Conservation (phyloP, 2,888 invertebrate genomes). For the Phytoseiulus persimilis region DNA sequence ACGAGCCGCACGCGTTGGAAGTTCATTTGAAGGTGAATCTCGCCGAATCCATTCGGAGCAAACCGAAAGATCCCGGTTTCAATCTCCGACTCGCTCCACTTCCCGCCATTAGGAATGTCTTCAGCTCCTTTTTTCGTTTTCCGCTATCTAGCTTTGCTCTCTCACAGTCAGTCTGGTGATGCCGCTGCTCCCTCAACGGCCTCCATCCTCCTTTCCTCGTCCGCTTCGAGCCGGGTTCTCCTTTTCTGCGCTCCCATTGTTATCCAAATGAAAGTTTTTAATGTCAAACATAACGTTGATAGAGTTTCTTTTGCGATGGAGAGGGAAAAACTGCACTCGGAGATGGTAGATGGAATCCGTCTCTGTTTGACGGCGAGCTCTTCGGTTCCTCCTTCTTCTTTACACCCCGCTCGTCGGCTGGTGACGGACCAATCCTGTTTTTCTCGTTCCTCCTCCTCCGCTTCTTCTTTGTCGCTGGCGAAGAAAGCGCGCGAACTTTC, state of each 20-base stretch:
- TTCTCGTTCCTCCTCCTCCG: not conserved
- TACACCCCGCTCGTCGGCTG: not conserved
- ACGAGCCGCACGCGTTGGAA: not conserved
- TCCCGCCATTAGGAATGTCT: not conserved
- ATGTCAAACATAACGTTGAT: slow-evolving; percentile 5
- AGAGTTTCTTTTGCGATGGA: not conserved
- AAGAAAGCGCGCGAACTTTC: not conserved
- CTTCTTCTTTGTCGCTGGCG: not conserved
- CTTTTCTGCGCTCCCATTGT: not conserved
- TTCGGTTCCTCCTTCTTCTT: not conserved
- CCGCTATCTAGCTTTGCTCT: not conserved
- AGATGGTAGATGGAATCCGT: not conserved
- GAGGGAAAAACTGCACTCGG: not conserved
- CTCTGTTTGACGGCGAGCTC: not conserved
- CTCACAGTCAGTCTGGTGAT: not conserved
- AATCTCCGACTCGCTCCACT: not conserved
- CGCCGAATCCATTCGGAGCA: not conserved
- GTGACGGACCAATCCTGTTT: not conserved
- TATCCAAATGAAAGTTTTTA: slow-evolving; percentile 5
- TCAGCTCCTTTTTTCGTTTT: not conserved
- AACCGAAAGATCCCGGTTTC: not conserved
- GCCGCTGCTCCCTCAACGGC: not conserved
- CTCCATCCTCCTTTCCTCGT: not conserved
- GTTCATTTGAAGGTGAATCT: not conserved
- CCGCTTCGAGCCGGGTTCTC: not conserved